phyloP scores from a whole-genome alignment of 2,113 vertebrate genomes.

The Cheirogaleus medius region DNA sequence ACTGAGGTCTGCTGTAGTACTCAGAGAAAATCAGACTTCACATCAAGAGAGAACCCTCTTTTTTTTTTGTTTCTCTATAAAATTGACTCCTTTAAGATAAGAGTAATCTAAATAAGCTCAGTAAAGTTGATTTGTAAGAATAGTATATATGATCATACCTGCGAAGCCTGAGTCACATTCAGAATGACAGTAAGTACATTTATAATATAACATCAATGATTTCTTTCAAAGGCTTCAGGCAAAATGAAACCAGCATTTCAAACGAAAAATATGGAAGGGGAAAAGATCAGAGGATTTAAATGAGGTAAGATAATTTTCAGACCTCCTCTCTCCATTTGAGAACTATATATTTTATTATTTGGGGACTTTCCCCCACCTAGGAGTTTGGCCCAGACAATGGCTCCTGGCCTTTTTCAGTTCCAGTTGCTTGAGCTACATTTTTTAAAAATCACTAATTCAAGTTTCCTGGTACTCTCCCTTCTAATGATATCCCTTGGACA shows the following conservation, averaged over 20 bases:
- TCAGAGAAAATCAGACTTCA: neutral
- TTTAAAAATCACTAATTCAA: neutral
- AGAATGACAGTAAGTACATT: neutral
- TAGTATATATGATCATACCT: neutral
- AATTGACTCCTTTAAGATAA: neutral
- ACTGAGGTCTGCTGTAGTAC: neutral
- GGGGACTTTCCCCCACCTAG: neutral
- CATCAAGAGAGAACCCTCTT: neutral
- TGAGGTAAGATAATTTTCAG: neutral
- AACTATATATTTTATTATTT: neutral
- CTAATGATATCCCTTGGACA: neutral
- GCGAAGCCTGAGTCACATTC: neutral
- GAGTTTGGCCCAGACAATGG: neutral
- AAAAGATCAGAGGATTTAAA: neutral
- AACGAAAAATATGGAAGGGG: neutral
- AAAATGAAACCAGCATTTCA: slow-evolving; percentile 43
- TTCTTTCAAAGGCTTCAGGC: neutral
- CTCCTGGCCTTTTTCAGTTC: neutral
- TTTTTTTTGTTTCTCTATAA: neutral
- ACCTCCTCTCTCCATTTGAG: neutral
- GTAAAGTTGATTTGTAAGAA: neutral
- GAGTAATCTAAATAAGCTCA: neutral
- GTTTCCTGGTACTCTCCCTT: neutral
- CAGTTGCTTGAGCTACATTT: neutral
- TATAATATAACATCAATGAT: neutral